Conservation (phyloP, 2,888 invertebrate genomes). For the Erebia palarica region DNA sequence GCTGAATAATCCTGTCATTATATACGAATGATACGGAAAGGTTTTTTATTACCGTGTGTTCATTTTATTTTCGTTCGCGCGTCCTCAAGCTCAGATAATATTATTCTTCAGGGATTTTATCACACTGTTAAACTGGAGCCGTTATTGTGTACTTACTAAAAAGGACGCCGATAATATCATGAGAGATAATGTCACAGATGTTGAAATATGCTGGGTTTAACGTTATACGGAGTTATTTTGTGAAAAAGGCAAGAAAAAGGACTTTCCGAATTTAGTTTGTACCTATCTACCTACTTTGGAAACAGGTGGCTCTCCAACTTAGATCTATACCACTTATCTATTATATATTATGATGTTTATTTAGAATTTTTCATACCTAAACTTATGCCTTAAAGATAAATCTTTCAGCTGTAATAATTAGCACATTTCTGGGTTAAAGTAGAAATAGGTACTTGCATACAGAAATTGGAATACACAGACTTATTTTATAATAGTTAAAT, state of each 20-base stretch:
- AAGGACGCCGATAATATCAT: slow-evolving; percentile 3
- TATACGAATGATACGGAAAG: slow-evolving; percentile 34
- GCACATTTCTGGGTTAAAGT: too few relatives aligned
- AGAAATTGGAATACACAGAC: too few relatives aligned
- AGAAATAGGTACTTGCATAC: too few relatives aligned
- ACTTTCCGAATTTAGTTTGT: not conserved
- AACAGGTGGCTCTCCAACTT: not conserved
- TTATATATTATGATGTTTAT: too few relatives aligned
- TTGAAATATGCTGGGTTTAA: not conserved
- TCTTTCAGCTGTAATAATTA: too few relatives aligned
- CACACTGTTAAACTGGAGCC: slow-evolving; percentile 25
- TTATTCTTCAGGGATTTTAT: slow-evolving; percentile 28
- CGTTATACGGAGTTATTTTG: not conserved
- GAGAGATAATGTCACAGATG: slow-evolving; percentile 15
- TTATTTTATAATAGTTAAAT: not conserved
- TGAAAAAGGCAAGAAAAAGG: not conserved
- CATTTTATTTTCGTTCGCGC: slow-evolving; percentile 31
- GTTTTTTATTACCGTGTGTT: slow-evolving; percentile 37
- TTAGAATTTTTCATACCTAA: too few relatives aligned
- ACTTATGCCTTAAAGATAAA: too few relatives aligned
- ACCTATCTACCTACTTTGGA: not conserved
- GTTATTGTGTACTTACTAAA: slow-evolving; percentile 22
- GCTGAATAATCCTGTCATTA: slow-evolving; percentile 37
- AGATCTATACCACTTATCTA: not conserved
- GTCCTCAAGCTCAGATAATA: slow-evolving; percentile 17